These are phyloP conservation scores for Miltochrista miniata DNA, from an alignment of 2,888 invertebrate species.

Conservation along the genomic window DNA sequence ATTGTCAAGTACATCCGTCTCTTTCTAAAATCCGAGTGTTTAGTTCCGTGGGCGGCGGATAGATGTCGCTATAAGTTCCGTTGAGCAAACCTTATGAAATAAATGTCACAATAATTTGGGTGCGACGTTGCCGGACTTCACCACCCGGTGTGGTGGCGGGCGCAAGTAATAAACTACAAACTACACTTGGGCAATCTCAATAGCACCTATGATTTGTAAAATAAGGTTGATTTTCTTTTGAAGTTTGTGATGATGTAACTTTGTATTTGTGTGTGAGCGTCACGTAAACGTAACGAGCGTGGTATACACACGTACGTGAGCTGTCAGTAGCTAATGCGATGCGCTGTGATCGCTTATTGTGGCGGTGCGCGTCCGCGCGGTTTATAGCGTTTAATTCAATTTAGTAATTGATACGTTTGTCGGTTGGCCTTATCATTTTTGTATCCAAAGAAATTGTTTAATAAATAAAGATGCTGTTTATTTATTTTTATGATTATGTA, in stretches of 20 bases:
- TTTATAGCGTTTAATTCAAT: slow-evolving; percentile 82
- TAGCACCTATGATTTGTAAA: slow-evolving; percentile 43
- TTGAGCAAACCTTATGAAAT: slow-evolving; percentile 59
- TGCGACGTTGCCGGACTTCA: slow-evolving; percentile 82
- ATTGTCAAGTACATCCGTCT: slow-evolving; percentile 78
- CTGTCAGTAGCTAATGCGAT: slow-evolving; percentile 82
- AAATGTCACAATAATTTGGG: slow-evolving; percentile 80
- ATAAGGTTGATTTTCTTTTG: slow-evolving; percentile 56
- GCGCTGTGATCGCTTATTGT: slow-evolving; percentile 80
- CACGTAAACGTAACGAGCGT: slow-evolving; percentile 80
- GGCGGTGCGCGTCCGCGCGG: slow-evolving; percentile 71
- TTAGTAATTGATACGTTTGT: slow-evolving; percentile 82
- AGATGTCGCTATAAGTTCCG: slow-evolving; percentile 76
- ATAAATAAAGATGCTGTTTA: not conserved
- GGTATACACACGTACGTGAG: slow-evolving; percentile 75
- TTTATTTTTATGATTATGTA: not conserved
- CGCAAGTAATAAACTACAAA: slow-evolving; percentile 66
- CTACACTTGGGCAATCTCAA: slow-evolving; percentile 46
- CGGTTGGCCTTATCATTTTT: slow-evolving; percentile 62
- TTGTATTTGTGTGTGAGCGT: slow-evolving; percentile 71
- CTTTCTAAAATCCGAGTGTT: slow-evolving; percentile 70
- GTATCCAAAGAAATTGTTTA: slow-evolving; percentile 17
- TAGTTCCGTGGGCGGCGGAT: slow-evolving; percentile 51
- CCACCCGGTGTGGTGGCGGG: slow-evolving; percentile 76
- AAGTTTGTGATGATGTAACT: slow-evolving; percentile 46